Evolutionary conservation across 1,140 invertebrate species (phyloP).

Genomic region (Drosophila kohkoa): DNA sequence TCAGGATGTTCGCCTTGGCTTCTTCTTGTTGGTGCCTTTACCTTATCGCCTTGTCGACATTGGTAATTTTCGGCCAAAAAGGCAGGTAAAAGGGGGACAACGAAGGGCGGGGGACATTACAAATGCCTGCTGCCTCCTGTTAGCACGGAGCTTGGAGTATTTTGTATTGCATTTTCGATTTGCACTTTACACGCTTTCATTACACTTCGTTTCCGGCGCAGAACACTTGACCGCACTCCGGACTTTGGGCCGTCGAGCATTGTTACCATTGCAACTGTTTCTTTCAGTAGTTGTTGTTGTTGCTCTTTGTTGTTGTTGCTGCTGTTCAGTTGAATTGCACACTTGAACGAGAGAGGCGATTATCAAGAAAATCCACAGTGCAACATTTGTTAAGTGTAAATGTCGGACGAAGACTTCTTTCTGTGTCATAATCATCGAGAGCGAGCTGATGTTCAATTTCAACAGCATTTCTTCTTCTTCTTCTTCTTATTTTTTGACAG

Average conservation of each 20-base stretch:
- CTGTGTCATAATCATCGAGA: slow-evolving; percentile 66
- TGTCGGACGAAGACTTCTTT: slow-evolving; percentile 30
- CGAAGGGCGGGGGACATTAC: slow-evolving; percentile 7
- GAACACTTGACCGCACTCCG: slow-evolving; percentile 39
- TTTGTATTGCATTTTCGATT: slow-evolving; percentile 82
- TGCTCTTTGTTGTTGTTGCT: slow-evolving; percentile 9
- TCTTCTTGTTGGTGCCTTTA: slow-evolving; percentile 15
- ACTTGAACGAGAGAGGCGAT: slow-evolving; percentile 62
- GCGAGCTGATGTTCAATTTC: slow-evolving; percentile 47
- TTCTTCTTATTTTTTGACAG: slow-evolving; percentile 28
- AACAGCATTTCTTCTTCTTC: background rate
- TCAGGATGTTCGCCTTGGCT: slow-evolving; percentile 58
- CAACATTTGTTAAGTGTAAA: slow-evolving; percentile 30
- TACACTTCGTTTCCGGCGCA: slow-evolving; percentile 79
- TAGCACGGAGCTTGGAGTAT: slow-evolving; percentile 38
- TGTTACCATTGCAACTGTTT: slow-evolving; percentile 71
- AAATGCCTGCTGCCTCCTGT: slow-evolving; percentile 44
- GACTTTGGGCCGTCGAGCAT: slow-evolving; percentile 53
- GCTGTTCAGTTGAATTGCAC: slow-evolving; percentile 62
- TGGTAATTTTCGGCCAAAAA: slow-evolving; percentile 74
- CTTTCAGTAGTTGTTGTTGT: slow-evolving; percentile 30
- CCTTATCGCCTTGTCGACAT: slow-evolving; percentile 69
- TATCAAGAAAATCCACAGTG: slow-evolving; percentile 60
- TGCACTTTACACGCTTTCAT: slow-evolving; percentile 82
- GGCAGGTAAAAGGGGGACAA: background rate